phyloP scores from a whole-genome alignment of 2,888 invertebrate species.

The Alloplasta piceator region DNA sequence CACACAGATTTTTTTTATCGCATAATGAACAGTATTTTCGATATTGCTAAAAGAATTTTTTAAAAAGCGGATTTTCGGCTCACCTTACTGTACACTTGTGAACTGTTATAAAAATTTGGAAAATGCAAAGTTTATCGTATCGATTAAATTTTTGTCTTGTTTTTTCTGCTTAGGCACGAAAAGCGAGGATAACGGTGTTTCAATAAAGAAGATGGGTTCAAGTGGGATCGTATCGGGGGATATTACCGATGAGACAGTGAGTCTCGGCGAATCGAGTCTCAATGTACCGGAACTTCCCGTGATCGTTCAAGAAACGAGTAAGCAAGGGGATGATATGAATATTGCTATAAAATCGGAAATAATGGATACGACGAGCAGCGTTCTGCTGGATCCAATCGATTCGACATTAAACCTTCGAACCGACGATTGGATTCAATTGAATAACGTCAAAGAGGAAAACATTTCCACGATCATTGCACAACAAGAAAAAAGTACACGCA shows the following conservation, averaged over 20 bases:
- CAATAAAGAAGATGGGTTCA: slow-evolving; percentile 73
- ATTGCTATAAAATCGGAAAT: slow-evolving; percentile 56
- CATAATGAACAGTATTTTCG: too few species aligned
- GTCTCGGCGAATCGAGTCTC: slow-evolving; percentile 66
- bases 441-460: slow-evolving; percentile 40
- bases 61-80: too few species aligned
- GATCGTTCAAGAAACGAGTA: slow-evolving; percentile 33
- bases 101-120: too few species aligned
- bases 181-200: slow-evolving; percentile 77
- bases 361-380: slow-evolving; percentile 54
- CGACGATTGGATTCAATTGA: slow-evolving; percentile 65
- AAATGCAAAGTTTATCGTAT: too few species aligned
- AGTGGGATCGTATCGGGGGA: slow-evolving; percentile 47
- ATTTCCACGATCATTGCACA: slow-evolving; percentile 34
- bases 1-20: too few species aligned
- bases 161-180: slow-evolving; percentile 73
- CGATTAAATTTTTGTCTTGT: too few species aligned
- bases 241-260: slow-evolving; percentile 55
- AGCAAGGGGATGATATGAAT: slow-evolving; percentile 25
- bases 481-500: slow-evolving; percentile 38
- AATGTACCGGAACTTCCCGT: slow-evolving; percentile 54
- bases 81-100: too few species aligned
- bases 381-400: slow-evolving; percentile 64
- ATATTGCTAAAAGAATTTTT: too few species aligned
- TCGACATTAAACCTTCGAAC: slow-evolving; percentile 62